phyloP scores from a whole-genome alignment of 2,888 invertebrate species.

The Pollenia amentaria region DNA sequence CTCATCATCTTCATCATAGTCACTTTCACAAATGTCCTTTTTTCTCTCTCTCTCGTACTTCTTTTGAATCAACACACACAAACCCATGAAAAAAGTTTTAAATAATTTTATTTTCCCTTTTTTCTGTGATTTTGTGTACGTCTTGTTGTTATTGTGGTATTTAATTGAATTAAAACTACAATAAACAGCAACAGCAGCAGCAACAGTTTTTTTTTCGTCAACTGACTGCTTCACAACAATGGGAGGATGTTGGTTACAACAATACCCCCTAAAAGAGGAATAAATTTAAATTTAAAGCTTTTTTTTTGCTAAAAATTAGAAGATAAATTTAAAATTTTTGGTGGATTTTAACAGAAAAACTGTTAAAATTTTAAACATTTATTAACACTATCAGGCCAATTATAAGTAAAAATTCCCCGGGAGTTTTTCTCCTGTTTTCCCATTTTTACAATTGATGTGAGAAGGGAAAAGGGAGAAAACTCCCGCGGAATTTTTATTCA shows the following conservation, averaged over 20 bases:
- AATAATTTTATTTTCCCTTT: conserved; percentile 50
- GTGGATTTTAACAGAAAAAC: too few species aligned
- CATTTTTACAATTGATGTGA: too few species aligned
- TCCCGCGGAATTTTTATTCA: too few species aligned
- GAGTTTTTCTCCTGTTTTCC: too few species aligned
- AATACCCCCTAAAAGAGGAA: neutral
- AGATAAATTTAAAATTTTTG: neutral
- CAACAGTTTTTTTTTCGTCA: conserved; percentile 31
- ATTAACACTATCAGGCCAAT: too few species aligned
- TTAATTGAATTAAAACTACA: conserved; percentile 73
- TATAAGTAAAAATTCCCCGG: too few species aligned
- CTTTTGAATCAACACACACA: conserved; percentile 8
- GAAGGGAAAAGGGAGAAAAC: too few species aligned
- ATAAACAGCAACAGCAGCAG: conserved; percentile 46
- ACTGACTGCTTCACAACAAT: conserved; percentile 23
- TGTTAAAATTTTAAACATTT: too few species aligned
- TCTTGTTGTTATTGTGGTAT: conserved; percentile 71
- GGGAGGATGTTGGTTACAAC: neutral
- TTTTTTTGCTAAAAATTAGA: neutral
- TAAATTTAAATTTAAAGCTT: neutral
- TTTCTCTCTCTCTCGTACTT: conserved; percentile 3
- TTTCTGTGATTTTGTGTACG: conserved; percentile 16
- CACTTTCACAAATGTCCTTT: conserved; percentile 22
- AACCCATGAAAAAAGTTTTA: conserved; percentile 22
- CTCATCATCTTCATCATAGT: conserved; percentile 21